Percentiles rank a stretch among this genome's conserved stretches.
Conservation (phyloP, 2,888 invertebrate species). For the Amphipyra berbera region DNA sequence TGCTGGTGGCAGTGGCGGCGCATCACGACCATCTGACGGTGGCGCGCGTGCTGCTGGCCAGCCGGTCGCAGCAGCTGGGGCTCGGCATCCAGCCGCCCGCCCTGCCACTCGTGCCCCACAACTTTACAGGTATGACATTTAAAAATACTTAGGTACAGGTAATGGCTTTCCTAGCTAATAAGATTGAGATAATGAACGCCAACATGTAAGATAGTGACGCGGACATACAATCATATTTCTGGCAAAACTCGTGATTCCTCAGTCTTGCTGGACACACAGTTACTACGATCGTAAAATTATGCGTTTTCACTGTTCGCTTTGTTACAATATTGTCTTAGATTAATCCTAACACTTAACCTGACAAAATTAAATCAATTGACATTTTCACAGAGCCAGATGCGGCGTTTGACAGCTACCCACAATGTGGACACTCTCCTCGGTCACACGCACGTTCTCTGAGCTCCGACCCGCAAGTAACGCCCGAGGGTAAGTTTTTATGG, state of each 20-base stretch:
- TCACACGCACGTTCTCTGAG: slow-evolving; percentile 79
- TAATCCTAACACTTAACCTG: no score
- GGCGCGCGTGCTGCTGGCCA: slow-evolving; percentile 95
- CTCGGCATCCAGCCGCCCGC: slow-evolving; percentile 93
- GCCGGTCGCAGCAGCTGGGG: slow-evolving; percentile 93
- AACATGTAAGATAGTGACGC: no score
- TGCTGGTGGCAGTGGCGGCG: slow-evolving; percentile 96
- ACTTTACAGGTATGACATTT: slow-evolving; percentile 93
- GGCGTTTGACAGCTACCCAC: slow-evolving; percentile 92
- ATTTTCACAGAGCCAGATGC: slow-evolving; percentile 91
- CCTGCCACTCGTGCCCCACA: slow-evolving; percentile 92
- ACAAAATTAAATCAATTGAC: no score
- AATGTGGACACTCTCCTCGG: slow-evolving; percentile 82
- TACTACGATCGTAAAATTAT: no score
- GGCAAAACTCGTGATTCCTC: no score
- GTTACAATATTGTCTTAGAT: no score
- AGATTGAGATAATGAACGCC: no score
- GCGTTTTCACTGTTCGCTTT: no score
- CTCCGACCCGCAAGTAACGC: slow-evolving; percentile 83
- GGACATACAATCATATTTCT: no score
- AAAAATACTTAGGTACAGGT: no score
- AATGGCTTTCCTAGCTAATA: no score
- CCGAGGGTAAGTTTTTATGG: slow-evolving; percentile 77
- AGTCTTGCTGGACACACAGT: no score
- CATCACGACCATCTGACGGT: slow-evolving; percentile 97